Evolutionary conservation across 1,140 invertebrate species (phyloP), one percentile per base, ranked within the genome.

Genomic region (Drosophila prosaltans): DNA sequence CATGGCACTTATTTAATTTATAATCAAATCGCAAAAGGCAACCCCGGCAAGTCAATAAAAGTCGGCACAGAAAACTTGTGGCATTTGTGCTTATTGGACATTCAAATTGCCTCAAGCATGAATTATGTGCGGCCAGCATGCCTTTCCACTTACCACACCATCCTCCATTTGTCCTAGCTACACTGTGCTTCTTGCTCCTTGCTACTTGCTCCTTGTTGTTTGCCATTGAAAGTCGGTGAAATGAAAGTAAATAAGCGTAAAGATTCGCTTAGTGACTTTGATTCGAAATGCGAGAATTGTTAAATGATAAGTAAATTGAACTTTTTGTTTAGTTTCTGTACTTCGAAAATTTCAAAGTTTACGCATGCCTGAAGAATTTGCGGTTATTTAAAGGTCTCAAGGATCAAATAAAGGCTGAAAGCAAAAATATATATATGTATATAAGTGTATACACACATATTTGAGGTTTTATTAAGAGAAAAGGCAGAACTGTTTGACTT

Each of bases 101-200:
- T 88, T 86, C 80, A 88, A 83, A 80, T 80, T 83, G 80, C 76
- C 80, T 89, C 80, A 88, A 88, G 83, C 83, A 88, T 88, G 83
- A 88, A 88, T 88, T 88, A 88, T 88, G 80, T 76, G 73, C 76
- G 73, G 78, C 77, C 61, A 76, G 64, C 57, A 65, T 62, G 61
- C 36, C 40, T 9, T 24, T 55, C 55, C 40, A 32, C 32, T 43
- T 72, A 43, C 43, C 59, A 32, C 30, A 5, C 40, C 58, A 16
- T 16, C 36, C 24, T 30, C 43, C 28, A 2, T 21, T 26, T 24
- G 1, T 45, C 32, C 39, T 48, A 64, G 51, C 28, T 30, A 30
- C 28, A 30, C 2, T 30, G 28, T 63, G 45, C n/a, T 62, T 55
- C 9, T 24, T 59, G 28, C 7, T 43, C 36, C 32, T 63, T 39